Conservation (phyloP, 2,888 invertebrate genomes). For the Molorchus minor region DNA sequence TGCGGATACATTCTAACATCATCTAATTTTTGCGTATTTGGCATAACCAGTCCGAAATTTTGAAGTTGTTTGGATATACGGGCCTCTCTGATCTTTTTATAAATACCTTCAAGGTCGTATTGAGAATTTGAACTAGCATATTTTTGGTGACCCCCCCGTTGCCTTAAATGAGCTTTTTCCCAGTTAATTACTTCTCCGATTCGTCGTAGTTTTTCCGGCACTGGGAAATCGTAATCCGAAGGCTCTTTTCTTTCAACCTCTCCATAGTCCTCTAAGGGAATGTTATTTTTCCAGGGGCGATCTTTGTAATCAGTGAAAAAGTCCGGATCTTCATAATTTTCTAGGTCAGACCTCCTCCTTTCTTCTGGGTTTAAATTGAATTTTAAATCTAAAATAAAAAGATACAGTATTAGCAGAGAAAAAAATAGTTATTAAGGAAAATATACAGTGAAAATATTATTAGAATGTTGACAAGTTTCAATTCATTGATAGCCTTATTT, state of each 20-base stretch:
- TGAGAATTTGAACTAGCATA: slow-evolving; percentile 6
- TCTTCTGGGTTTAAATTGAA: slow-evolving; percentile 37
- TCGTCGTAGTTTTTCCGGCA: slow-evolving; percentile 18
- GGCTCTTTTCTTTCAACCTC: slow-evolving; percentile 35
- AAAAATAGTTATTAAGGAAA: too few relatives aligned
- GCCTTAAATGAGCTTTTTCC: slow-evolving; percentile 27
- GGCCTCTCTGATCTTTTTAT: slow-evolving; percentile 12
- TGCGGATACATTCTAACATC: slow-evolving; percentile 39
- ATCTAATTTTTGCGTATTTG: slow-evolving; percentile 28
- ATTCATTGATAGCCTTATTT: too few relatives aligned
- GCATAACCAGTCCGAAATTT: slow-evolving; percentile 17
- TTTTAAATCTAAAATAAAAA: slow-evolving; percentile 41
- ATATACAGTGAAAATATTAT: too few relatives aligned
- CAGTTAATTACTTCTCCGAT: slow-evolving; percentile 25
- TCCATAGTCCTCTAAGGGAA: slow-evolving; percentile 33
- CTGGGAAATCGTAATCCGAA: slow-evolving; percentile 27
- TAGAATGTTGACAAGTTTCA: too few relatives aligned
- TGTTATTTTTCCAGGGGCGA: slow-evolving; percentile 25
- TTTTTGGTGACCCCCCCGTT: slow-evolving; percentile 29
- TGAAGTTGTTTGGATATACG: slow-evolving; percentile 1
- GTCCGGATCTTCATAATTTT: slow-evolving; percentile 30
- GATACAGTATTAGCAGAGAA: slow-evolving; percentile 1
- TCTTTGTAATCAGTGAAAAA: slow-evolving; percentile 21
- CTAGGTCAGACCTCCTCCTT: slow-evolving; percentile 23
- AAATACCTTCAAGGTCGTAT: slow-evolving; percentile 31